Percentiles rank a stretch among this genome's conserved stretches.
phyloP scores from a whole-genome alignment of 1,140 invertebrate genomes.

The Ostrea denselamellosa region DNA sequence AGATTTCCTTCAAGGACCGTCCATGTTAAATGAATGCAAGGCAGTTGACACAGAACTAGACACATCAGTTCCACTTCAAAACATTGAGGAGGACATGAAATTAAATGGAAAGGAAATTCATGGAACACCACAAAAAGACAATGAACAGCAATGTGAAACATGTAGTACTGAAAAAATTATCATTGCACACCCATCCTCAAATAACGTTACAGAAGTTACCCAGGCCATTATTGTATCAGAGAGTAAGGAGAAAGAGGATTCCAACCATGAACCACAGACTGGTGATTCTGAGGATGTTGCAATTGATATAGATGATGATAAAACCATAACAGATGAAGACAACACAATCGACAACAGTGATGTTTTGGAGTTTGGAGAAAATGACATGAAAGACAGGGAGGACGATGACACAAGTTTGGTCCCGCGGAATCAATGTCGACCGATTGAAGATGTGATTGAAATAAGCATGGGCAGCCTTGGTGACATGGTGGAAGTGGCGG shows the following conservation, averaged over 20 bases:
- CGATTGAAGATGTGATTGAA: background rate
- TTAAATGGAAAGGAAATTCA: background rate
- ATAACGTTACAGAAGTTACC: background rate
- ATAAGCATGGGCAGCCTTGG: background rate
- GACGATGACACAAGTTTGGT: background rate
- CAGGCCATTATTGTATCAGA: background rate
- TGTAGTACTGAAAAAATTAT: too few relatives aligned
- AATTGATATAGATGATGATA: constrained; percentile 8
- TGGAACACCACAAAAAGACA: background rate
- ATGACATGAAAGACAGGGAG: background rate
- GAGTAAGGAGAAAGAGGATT: background rate
- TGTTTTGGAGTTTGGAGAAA: background rate
- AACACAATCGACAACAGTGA: background rate
- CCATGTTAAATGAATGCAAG: background rate
- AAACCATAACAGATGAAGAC: constrained; percentile 5
- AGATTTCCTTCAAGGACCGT: background rate
- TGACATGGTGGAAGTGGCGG: background rate
- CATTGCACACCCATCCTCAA: too few relatives aligned
- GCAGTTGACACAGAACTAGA: background rate
- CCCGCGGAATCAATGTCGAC: background rate
- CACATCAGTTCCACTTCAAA: background rate
- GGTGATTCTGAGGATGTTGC: background rate
- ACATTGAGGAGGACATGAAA: background rate
- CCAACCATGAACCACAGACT: constrained; percentile 28
- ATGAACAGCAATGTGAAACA: background rate